Base-by-base conservation (phyloP, 2,888 invertebrate species). In the Craniophora ligustri region DNA sequence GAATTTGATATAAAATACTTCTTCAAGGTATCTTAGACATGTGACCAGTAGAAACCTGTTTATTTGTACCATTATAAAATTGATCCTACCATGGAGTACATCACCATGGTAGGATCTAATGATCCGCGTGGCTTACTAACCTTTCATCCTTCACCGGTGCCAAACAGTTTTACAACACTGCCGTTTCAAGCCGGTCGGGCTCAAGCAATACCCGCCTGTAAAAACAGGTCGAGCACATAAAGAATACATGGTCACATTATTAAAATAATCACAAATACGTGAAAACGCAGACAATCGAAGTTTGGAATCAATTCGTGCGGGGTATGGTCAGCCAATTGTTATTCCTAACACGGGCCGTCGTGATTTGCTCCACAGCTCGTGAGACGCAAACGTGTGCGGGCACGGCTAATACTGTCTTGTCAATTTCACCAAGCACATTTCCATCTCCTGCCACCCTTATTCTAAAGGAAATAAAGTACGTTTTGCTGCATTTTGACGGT, bases 351-450 rank as follows among this genome's bases (percentile, higher is more conserved):
- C 72, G 72, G 71, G 59, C 51, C 47, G 61, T 79, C 79, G 79
- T 79, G 79, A 75, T 65, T 60, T 59, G 67, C 60, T 44, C 61
- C 67, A 71, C 66, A 75, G 73, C 59, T 76, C 78, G 77, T 76
- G 75, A 76, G 72, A 66, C 58, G 42, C 55, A 50, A 74, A 66
- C 77, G 76, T 75, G 77, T 72, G 73, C 63, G 67, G 69, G 62
- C 69, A 64, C 67, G 68, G 59, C 66, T 59, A 71, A 69, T 26
- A n/a, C 67, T 76, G 77, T 69, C 74, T 64, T 77, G 72, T 74
- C 71, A 66, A 64, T 63, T 47, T 35, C 13, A 42, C 64, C 54
- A 57, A 10, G 15, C 31, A 45, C 5, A n/a, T 4, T 3, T 34
- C 16, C 61, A 19, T 5, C 8, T 15, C 5, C 6, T 5, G 13